phyloP scores from a whole-genome alignment of 1,140 invertebrate genomes.

The Gonatopus flavifemur region DNA sequence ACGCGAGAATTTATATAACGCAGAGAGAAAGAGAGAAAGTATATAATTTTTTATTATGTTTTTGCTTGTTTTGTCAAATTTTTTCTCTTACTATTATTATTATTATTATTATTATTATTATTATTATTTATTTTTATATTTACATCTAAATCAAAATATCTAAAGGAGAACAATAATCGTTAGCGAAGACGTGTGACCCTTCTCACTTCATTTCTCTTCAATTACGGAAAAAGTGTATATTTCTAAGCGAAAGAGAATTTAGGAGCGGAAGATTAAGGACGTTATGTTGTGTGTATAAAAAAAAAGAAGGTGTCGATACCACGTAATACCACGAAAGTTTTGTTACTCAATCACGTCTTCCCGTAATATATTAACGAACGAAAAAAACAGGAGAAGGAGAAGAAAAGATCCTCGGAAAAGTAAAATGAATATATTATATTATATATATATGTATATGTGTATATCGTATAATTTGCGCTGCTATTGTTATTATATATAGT shows the following conservation, averaged over 20 bases:
- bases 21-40: too few species aligned
- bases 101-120: slow-evolving; percentile 11
- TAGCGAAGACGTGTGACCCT: background rate
- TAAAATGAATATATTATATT: background rate
- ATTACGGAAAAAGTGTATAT: slow-evolving; percentile 18
- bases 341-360: slow-evolving; percentile 28
- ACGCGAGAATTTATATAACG: too few species aligned
- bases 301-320: too few species aligned
- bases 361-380: slow-evolving; percentile 15
- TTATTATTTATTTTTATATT: slow-evolving; percentile 14
- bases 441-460: background rate
- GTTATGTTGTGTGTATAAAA: slow-evolving; percentile 8
- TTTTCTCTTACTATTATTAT: too few species aligned
- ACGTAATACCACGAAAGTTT: too few species aligned
- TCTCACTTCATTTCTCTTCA: slow-evolving; percentile 1
- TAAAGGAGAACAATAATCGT: slow-evolving; percentile 12
- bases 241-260: slow-evolving; percentile 13
- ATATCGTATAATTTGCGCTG: too few species aligned
- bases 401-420: background rate
- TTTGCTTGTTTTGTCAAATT: too few species aligned
- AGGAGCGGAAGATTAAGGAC: slow-evolving; percentile 8
- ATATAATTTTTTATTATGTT: too few species aligned
- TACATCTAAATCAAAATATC: slow-evolving; percentile 19
- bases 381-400: background rate
- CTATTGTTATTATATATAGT: too few species aligned